Evolutionary conservation across 1,140 invertebrate genomes (phyloP), one percentile per base, ranked within the genome.

Genomic region (Solen grandis): DNA sequence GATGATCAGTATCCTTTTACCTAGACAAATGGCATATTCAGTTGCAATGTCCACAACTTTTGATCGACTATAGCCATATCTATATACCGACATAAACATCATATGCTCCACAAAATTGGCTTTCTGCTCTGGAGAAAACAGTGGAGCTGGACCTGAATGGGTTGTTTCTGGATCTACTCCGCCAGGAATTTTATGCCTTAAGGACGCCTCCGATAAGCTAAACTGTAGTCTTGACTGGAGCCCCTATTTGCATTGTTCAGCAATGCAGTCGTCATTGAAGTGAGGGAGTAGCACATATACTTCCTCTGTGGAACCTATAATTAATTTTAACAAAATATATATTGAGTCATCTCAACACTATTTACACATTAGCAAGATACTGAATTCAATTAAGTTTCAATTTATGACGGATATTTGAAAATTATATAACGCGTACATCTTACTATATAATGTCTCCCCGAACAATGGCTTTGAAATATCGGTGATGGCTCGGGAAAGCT

Each of bases 1-100:
- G 60, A 13, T 77, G 38, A 16, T 65, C 74, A 35, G 1, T 33
- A 35, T 65, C 62, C 62, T 10, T 65, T 65, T 65, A 8, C 36
- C 62, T 35, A 65, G 31, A 35, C 36, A 65, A 4, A 65, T 38
- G 19, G 62, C 62, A 35, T 65, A 65, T 22, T 65, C 62, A 33
- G 25, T 35, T 33, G 62, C 62, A 29, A 65, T 29, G 62, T 33
- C 29, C 25, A 65, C 62, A 65, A 65, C 62, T 65, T 65, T 35
- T 35, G 62, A 29, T 29, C 66, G 25, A 27, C 66, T n/a, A 52
- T 69, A 57, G 13, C 69, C 69, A 81, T 81, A 81, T 5, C 68
- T 69, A 35, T 73, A 8, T 16, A 3, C 38, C n/a, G 78, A 38
- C 78, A 57, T 38, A 4, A 27, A 16, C 31, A 57, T 72, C 52